Base-by-base conservation (phyloP, 1,140 invertebrate species). In the Drosophila ananassae region DNA sequence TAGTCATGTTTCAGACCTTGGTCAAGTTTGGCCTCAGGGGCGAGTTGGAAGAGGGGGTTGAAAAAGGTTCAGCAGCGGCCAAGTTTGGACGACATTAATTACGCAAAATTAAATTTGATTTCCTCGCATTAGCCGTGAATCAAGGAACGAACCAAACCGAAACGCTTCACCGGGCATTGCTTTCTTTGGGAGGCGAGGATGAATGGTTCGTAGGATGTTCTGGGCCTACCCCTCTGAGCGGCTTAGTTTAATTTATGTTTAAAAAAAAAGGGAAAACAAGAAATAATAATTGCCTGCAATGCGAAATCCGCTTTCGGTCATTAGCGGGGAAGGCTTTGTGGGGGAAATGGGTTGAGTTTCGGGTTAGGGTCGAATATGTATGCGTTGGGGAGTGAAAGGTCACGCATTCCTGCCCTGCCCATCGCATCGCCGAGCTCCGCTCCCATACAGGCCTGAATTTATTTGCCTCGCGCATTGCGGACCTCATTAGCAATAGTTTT, bases 31-130 rank as follows among this genome's bases (percentile, higher is more conserved):
- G 24, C 4, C 25, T 3, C 4, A 2, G 7, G 17, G 41, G 5
- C 1, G 21, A 3, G 2, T n/a, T 9, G 6, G 32, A 46, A 47
- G 21, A 2, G 8, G 41, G 17, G 6, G 25, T n/a, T n/a, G n/a
- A 54, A 47, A 66, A 47, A 39, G 39, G n/a, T 25, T 37, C n/a
- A 21, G 44, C 17, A 68, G 47, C 34, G 67, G 66, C 30, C 24
- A 69, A 76, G 62, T 79, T 69, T 54, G 60, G 63, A 55, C 53
- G 61, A 87, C 82, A 89, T 87, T 89, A 87, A 89, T 87, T 87
- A 87, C 79, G 83, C 67, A 77, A 87, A 87, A 87, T 87, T 87
- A 89, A 87, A 87, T 87, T 82, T 82, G 71, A 87, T 89, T 79
- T 89, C 68, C 83, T 87, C 79, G 83, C 83, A 89, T 87, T 87